Base-by-base conservation (phyloP, 2,888 invertebrate species). In the Catocala sponsa region DNA sequence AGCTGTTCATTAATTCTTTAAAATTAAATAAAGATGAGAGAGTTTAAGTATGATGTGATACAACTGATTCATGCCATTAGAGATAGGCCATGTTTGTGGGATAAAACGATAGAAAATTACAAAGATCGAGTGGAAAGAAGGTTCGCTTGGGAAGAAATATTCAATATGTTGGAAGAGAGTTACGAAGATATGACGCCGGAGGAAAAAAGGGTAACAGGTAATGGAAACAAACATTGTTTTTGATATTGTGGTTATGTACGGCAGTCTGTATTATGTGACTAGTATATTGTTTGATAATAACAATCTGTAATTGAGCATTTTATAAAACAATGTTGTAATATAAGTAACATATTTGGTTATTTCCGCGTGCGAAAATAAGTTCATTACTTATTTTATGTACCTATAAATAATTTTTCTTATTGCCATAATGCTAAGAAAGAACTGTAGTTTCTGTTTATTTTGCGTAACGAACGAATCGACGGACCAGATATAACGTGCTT, bases 111-210 rank as follows among this genome's bases (percentile, higher is more conserved):
- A 43, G 93, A 93, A 47, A 82, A 79, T 59, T 92, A 94, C 65
- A 94, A 92, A 74, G 93, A 93, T 72, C 86, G 91, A 0, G 70
- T 86, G 0, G 93, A 94, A 76, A 83, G 91, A 47, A 76, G 89
- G 44, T 62, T 67, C 11, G 91, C 94, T 73, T 94, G 94, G 94
- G 88, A 90, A 54, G 88, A 92, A 67, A 91, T 94, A 71, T 93
- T 90, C 64, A 74, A 70, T 11, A 74, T 79, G 43, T 73, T 94
- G 7, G 91, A 94, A 0, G 83, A 83, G 0, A 76, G 76, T 2
- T 94, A 89, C 73, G 88, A 91, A 7, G 70, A 79, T n/a, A 84
- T 92, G 90, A 74, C 87, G 62, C 68, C 80, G 5, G 89, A 89
- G 53, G 87, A 90, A 32, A 87, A 88, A 72, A 82, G 89, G 43